These are phyloP conservation scores for Toxostoma redivivum DNA, from an alignment of 2,113 vertebrate species.

Conservation along the genomic window DNA sequence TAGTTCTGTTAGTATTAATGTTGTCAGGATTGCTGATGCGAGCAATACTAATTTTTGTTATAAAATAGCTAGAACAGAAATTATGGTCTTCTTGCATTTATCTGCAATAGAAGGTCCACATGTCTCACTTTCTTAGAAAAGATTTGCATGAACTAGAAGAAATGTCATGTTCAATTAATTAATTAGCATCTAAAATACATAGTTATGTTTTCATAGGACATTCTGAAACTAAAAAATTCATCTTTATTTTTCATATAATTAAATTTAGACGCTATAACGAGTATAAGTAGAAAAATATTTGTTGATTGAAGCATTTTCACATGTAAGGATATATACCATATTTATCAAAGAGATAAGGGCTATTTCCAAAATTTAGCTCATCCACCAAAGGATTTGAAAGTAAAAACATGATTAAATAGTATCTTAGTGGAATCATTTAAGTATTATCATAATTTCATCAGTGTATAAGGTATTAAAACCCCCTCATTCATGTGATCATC, in stretches of 20 bases:
- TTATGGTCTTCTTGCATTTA: background rate
- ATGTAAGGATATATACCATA: background rate
- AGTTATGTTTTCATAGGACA: background rate
- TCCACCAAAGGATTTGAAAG: background rate
- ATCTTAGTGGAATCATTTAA: background rate
- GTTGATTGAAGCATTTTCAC: background rate
- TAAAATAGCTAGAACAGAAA: background rate
- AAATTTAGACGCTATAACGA: background rate
- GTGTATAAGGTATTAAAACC: fast-evolving
- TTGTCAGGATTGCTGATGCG: background rate
- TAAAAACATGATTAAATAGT: background rate
- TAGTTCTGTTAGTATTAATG: background rate
- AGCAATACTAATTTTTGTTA: background rate
- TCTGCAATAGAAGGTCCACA: background rate
- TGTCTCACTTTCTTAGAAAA: background rate
- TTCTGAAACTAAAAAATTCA: background rate
- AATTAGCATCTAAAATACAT: background rate
- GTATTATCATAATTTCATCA: background rate
- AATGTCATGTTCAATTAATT: background rate
- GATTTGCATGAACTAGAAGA: background rate
- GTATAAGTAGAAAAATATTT: background rate
- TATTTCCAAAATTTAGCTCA: background rate
- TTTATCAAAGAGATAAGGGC: background rate
- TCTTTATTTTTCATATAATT: background rate
- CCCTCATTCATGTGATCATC: background rate